Base-by-base conservation (phyloP, 2,797 vertebrate species). In the Lophotriccus pileatus region DNA sequence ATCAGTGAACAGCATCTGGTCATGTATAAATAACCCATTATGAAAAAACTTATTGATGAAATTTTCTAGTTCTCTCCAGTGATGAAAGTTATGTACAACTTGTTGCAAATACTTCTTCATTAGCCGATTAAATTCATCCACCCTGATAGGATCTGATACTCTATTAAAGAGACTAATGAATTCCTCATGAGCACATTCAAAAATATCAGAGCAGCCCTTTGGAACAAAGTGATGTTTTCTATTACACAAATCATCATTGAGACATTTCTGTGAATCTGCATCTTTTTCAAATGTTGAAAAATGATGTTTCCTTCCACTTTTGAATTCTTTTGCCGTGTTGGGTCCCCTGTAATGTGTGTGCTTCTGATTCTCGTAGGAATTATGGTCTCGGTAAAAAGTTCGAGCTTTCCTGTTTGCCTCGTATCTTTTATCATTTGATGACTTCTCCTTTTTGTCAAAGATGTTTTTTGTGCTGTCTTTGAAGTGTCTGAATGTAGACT, bases 1-100 rank as follows among this genome's bases (percentile, higher is more conserved):
- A 98, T 99, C 99, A 8, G 98, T 98, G 97, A 99, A 99, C 75
- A 99, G 98, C 99, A 99, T 99, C 97, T 98, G 99, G 94, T 99
- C 99, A 2, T 99, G 99, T 96, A 99, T 98, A 96, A 99, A 99
- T 78, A 99, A 37, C 4, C 99, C 99, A 15, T 99, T 98, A 56
- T 97, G 98, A 96, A 99, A 99, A 98, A 99, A 99, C 68, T 97
- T 97, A 93, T 96, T 98, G 89, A 99, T 98, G 96, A 99, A 99
- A 63, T 84, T 97, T 95, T 99, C 98, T 78, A 99, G 96, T 95
- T 99, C 99, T 91, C 98, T 98, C 99, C 99, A 99, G 95, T 99
- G 99, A 96, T 98, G 98, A 92, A 99, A 99, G 94, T 99, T 96
- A 81, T 97, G 97, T 41, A 99, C 98, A 92, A 99, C 98, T 89